Evolutionary conservation across 2,113 vertebrate species (phyloP), one percentile per base, ranked within the genome.

Genomic region (Psammodynastes pulverulentus): DNA sequence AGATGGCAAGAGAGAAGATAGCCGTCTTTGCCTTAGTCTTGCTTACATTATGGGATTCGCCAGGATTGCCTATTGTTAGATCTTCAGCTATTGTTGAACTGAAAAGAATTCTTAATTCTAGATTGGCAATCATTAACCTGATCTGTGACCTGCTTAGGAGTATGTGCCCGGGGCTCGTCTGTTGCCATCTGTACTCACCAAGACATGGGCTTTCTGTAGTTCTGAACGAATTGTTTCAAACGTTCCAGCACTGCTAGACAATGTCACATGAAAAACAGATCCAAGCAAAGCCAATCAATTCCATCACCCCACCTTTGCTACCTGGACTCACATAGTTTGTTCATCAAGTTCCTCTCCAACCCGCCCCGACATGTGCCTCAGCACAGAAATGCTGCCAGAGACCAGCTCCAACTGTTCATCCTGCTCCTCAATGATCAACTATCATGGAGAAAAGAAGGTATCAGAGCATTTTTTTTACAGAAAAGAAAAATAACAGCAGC

Each of bases 341-440:
- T 98, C 97, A 0, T 98, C 98, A 1, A 98, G 97, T 94, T 98
- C 98, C n/a, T 98, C 97, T 62, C 98, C 98, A 0, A 98, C 98
- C 0, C 95, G 97, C 52, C 95, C 95, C 0, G 97, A 98, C 98
- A 98, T 98, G 97, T 98, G 97, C 93, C 98, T 98, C 52, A 98
- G 97, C 90, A 98, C 97, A 89, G 95, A 94, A 94, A 98, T 98
- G 93, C 98, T 98, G 48, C 98, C 98, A 0, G 98, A 97, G 94
- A 98, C 98, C 97, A 98, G 89, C 94, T 98, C 98, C 94, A 98
- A 95, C 93, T 98, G 98, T 62, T 98, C 97, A 9, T 98, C 97
- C 96, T 98, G 98, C 21, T 98, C 97, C 93, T 98, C 97, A 89
- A 98, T 86, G 89, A 98, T 98, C 92, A 98, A 93, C 98, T 98